Percentiles rank a stretch among this genome's conserved stretches.
These are phyloP conservation scores for Chloropsis hardwickii DNA, from an alignment of 2,113 vertebrate genomes.

Conservation along the genomic window DNA sequence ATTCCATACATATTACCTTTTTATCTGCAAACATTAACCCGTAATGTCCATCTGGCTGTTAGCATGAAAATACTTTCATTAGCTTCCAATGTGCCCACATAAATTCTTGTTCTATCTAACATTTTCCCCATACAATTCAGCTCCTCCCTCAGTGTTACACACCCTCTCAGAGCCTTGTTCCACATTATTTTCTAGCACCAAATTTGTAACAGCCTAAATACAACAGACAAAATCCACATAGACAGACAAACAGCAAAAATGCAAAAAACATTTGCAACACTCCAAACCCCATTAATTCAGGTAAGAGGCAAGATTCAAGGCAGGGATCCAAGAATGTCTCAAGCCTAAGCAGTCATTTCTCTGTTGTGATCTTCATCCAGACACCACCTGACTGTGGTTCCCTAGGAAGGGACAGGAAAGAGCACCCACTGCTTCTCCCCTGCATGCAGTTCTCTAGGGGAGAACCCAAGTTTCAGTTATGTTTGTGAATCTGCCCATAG, in stretches of 20 bases:
- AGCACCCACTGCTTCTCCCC: neutral
- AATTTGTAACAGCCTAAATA: neutral
- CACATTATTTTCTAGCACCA: neutral
- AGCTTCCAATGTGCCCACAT: neutral
- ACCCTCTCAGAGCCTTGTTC: neutral
- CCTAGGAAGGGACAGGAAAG: neutral
- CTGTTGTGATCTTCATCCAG: neutral
- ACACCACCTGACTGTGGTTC: neutral
- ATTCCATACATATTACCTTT: neutral
- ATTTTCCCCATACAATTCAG: neutral
- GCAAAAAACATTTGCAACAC: neutral
- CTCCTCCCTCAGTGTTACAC: neutral
- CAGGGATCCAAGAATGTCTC: rapidly evolving
- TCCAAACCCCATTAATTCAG: neutral
- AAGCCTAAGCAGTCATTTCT: neutral
- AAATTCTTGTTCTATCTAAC: neutral
- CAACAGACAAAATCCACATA: rapidly evolving
- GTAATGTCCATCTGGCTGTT: neutral
- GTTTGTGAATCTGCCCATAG: neutral
- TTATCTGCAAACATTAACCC: neutral
- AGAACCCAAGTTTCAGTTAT: neutral
- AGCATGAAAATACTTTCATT: neutral
- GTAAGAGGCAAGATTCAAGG: neutral
- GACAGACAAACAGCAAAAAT: neutral
- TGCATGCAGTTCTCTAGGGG: neutral